Percentiles rank a stretch among this genome's conserved stretches.
Evolutionary conservation across 2,113 vertebrate genomes (phyloP).

Genomic region (Pseudorhombus dupliciocellatus): DNA sequence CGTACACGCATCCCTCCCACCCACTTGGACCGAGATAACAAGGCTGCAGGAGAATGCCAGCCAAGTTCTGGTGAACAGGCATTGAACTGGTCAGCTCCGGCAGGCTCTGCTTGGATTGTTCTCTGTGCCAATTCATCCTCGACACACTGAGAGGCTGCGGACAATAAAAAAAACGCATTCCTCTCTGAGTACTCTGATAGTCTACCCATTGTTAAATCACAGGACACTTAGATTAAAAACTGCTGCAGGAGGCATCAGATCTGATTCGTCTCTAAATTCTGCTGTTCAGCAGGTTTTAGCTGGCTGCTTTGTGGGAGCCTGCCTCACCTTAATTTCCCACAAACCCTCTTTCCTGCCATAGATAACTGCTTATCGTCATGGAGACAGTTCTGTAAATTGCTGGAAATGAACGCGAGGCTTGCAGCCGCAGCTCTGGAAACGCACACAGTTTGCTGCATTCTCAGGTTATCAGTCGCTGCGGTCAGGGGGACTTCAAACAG

Average conservation of each 20-base stretch:
- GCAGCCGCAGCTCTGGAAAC: conserved; percentile 14
- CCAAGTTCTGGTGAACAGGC: conserved; percentile 50
- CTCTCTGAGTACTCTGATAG: conserved; percentile 28
- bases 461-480: conserved; percentile 44
- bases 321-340: conserved; percentile 44
- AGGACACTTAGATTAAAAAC: conserved; percentile 26
- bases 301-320: conserved; percentile 25
- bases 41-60: conserved; percentile 34
- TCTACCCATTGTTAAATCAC: conserved; percentile 25
- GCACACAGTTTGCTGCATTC: conserved; percentile 45
- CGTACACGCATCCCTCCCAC: not conserved
- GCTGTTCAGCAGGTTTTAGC: conserved; percentile 16
- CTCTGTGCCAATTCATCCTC: conserved; percentile 57
- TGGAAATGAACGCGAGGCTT: conserved; percentile 43
- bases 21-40: conserved; percentile 59
- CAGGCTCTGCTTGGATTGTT: conserved; percentile 58
- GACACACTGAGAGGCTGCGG: conserved; percentile 34
- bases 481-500: conserved; percentile 29
- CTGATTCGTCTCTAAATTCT: not conserved
- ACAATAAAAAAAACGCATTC: conserved; percentile 55
- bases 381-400: conserved; percentile 56
- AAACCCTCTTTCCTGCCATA: conserved; percentile 49
- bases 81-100: conserved; percentile 43
- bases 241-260: not conserved
- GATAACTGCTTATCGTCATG: conserved; percentile 62